Evolutionary conservation across 1,140 invertebrate species (phyloP), one percentile per base, ranked within the genome.

Genomic region (Psilanteris sp.): DNA sequence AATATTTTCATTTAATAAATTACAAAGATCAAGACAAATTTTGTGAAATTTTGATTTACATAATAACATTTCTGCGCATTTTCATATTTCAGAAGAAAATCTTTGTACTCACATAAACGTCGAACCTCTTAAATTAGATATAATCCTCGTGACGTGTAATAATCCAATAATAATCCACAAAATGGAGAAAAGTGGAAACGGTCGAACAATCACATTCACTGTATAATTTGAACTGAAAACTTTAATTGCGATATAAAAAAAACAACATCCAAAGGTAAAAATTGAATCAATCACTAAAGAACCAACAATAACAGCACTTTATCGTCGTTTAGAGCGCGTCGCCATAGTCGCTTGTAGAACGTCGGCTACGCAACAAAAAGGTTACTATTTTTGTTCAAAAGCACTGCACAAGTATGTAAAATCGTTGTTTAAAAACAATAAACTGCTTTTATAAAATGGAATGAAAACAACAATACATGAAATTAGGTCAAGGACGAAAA

Each of bases 91-190:
- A n/a, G n/a, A n/a, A 5, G 20, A 44, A 66, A 66, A 44, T 26
- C n/a, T 4, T 8, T 34, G 10, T 39, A 68, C 64, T 68, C 41
- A 57, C 64, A 29, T 48, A 48, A 48, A 48, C 10, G 64, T 50
- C 34, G 52, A 39, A 57, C 4, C 41, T 34, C 54, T 36, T 13
- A 43, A 61, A 44, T 50, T 43, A 70, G 54, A 61, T 46, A 27
- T 71, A 71, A 71, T 71, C 67, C 67, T 71, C 22, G 55, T 61
- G 55, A 61, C 55, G 67, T 71, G 46, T 55, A 39, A 72, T 72
- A 72, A 72, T 72, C 68, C 68, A 72, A 72, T 72, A 72, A 62
- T 72, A 72, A 72, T 72, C 48, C 68, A 72, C 48, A 71, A 72
- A 72, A 62, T 52, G 24, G 20, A 36, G 66, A 36, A 36, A 31